Evolutionary conservation across 2,888 invertebrate genomes (phyloP).

Genomic region (Anthoptus insignis): DNA sequence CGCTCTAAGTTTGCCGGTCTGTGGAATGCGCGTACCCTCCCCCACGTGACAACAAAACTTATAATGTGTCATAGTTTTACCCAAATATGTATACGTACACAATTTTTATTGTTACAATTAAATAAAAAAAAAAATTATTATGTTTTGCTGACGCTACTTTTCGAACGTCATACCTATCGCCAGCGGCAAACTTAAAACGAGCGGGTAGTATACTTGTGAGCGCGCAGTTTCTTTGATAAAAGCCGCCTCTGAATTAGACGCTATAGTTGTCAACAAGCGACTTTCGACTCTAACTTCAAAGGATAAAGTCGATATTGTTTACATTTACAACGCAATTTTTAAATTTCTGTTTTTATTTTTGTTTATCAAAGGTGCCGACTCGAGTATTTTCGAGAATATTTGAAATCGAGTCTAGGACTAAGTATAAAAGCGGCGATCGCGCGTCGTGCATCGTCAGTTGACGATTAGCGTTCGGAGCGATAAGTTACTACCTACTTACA

Average conservation of each 20-base stretch:
- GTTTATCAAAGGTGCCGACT: constrained; percentile 24
- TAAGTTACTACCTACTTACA: constrained; percentile 30
- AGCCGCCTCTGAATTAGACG: constrained; percentile 38
- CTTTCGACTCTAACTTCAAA: constrained; percentile 9
- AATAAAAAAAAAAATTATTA: no score
- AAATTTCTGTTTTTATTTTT: constrained; percentile 1
- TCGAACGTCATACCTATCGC: no score
- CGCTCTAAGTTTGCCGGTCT: no score
- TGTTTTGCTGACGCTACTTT: no score
- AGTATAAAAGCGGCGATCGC: constrained; percentile 16
- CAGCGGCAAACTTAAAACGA: no score
- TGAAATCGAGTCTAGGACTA: constrained; percentile 27
- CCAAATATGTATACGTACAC: no score
- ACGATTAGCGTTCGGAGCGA: constrained; percentile 24
- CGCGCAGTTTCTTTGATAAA: constrained; percentile 37
- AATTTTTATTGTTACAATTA: no score
- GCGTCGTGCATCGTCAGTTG: constrained; percentile 15
- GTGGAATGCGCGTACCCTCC: no score
- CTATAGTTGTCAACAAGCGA: constrained; percentile 24
- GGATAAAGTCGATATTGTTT: constrained; percentile 13
- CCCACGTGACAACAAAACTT: no score
- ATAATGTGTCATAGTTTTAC: no score
- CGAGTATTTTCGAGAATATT: constrained; percentile 28
- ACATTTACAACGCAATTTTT: not conserved
- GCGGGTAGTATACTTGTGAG: constrained; percentile 19